Conservation (phyloP, 2,888 invertebrate genomes). For the Lithophane leautieri region DNA sequence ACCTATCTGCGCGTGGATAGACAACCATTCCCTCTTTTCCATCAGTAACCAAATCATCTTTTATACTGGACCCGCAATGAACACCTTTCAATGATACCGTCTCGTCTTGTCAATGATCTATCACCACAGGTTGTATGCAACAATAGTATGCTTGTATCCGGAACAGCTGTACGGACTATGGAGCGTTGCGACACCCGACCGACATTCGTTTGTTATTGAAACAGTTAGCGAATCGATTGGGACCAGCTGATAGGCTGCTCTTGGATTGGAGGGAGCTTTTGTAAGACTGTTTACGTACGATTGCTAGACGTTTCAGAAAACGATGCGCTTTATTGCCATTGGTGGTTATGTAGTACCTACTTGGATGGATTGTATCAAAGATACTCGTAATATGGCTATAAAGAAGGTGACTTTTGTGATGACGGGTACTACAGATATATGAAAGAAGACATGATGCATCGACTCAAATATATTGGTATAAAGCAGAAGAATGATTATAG, state of each 20-base stretch:
- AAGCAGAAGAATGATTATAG: not conserved
- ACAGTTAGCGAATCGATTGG: constrained; percentile 45
- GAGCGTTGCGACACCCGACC: constrained; percentile 52
- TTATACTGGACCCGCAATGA: not conserved
- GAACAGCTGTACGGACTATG: constrained; percentile 41
- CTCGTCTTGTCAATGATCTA: constrained; percentile 12
- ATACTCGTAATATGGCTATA: not conserved
- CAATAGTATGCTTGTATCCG: constrained; percentile 48
- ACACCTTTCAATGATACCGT: constrained; percentile 1
- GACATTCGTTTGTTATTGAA: constrained; percentile 58
- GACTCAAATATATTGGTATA: not conserved
- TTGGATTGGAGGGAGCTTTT: constrained; percentile 26
- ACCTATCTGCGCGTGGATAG: not conserved
- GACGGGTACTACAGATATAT: too few relatives aligned
- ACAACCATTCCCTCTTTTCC: not conserved
- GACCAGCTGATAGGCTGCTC: constrained; percentile 46
- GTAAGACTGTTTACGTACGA: not conserved
- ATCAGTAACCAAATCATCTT: not conserved
- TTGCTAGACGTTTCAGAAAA: not conserved
- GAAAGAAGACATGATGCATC: not conserved
- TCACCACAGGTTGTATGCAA: constrained; percentile 47
- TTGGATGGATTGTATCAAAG: not conserved
- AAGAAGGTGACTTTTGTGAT: too few relatives aligned
- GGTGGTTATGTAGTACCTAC: not conserved
- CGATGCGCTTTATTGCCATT: not conserved